A percentile compares a stretch with the other conserved stretches of the same genome.
These are phyloP conservation scores for Drosophila nr. perissopoda DNA, from an alignment of 2,888 invertebrate genomes.

Conservation along the genomic window DNA sequence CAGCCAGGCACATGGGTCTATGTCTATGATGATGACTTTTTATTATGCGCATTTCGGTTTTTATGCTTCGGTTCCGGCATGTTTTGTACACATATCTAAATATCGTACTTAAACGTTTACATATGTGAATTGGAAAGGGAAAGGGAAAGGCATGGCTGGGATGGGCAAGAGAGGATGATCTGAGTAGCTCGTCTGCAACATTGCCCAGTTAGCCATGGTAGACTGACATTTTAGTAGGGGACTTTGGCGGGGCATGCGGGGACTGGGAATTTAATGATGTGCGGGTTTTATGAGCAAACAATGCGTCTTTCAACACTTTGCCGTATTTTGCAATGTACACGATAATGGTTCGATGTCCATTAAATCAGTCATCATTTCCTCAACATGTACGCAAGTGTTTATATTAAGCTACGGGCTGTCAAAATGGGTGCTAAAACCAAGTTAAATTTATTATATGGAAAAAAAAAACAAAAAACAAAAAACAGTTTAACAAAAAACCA, in stretches of 20 bases:
- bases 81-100: slow-evolving; percentile 76
- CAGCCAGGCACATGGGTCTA: slow-evolving; percentile 17
- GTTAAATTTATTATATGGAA: slow-evolving; percentile 27
- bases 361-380: slow-evolving; percentile 68
- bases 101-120: slow-evolving; percentile 77
- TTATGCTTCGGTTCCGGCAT: slow-evolving; percentile 76
- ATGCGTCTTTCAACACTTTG: slow-evolving; percentile 64
- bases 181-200: slow-evolving; percentile 20
- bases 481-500: not conserved
- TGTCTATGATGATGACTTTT: slow-evolving; percentile 73
- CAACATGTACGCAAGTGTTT: slow-evolving; percentile 32
- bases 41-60: slow-evolving; percentile 77
- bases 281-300: slow-evolving; percentile 70
- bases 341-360: slow-evolving; percentile 73
- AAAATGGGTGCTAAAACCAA: slow-evolving; percentile 24
- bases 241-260: slow-evolving; percentile 2
- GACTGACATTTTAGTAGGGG: slow-evolving; percentile 13
- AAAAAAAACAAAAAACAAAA: slow-evolving; percentile 8
- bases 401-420: slow-evolving; percentile 26
- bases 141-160: not conserved
- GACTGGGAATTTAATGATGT: slow-evolving; percentile 67
- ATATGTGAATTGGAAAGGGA: slow-evolving; percentile 47
- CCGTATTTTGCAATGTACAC: slow-evolving; percentile 63
- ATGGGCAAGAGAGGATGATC: slow-evolving; percentile 29
- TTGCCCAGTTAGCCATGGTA: slow-evolving; percentile 27